Conservation (phyloP, 1,140 invertebrate genomes). For the Sesamia nonagrioides region DNA sequence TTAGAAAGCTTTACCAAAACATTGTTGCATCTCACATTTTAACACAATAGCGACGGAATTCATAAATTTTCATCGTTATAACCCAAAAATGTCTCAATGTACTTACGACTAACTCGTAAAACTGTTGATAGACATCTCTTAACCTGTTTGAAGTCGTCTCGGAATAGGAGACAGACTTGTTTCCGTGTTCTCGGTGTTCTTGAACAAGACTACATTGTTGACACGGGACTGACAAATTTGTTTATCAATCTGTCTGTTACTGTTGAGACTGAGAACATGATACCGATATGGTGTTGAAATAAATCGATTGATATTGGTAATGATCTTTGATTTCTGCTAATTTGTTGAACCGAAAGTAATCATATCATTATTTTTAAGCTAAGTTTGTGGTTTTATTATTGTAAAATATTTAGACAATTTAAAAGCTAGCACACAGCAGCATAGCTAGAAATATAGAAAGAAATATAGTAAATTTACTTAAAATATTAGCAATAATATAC, state of each 20-base stretch:
- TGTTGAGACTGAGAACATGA: not conserved
- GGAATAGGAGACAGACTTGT: slow-evolving; percentile 31
- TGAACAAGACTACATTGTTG: slow-evolving; percentile 10
- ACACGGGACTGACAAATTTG: slow-evolving; percentile 23
- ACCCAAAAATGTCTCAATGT: slow-evolving; percentile 12
- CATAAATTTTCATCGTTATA: slow-evolving; percentile 11
- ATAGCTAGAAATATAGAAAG: no score
- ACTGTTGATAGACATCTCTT: slow-evolving; percentile 39
- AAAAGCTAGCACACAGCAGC: no score
- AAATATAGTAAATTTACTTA: no score
- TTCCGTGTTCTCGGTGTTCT: not conserved
- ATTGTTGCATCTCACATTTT: not conserved
- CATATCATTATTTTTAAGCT: no score
- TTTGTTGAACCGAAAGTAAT: no score
- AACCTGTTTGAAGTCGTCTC: slow-evolving; percentile 38
- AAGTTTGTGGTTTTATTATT: no score
- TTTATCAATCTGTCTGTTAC: slow-evolving; percentile 19
- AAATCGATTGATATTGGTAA: not conserved
- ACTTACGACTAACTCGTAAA: not conserved
- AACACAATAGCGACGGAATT: not conserved
- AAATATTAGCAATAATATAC: no score
- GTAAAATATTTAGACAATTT: no score
- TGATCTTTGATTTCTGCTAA: not conserved
- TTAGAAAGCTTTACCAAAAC: no score
- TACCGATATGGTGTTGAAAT: not conserved